These are phyloP conservation scores for Cryptophagus acutangulus DNA, from an alignment of 2,888 invertebrate species.

Conservation along the genomic window DNA sequence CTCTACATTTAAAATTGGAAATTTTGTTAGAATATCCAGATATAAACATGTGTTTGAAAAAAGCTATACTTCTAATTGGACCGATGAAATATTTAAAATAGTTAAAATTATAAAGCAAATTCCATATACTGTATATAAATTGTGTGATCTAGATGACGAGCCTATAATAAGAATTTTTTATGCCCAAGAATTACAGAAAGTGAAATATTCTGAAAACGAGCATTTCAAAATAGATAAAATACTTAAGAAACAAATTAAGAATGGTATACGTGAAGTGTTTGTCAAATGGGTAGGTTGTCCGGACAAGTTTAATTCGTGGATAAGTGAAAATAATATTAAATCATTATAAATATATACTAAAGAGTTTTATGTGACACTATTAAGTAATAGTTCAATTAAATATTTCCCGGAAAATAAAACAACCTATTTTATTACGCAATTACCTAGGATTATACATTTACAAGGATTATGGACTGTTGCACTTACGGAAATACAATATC, in stretches of 20 bases:
- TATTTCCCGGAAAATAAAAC: constrained; percentile 1
- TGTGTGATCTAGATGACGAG: not conserved
- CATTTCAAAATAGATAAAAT: not conserved
- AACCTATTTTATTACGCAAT: not conserved
- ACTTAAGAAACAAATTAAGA: not conserved
- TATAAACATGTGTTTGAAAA: no score
- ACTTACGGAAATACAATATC: no score
- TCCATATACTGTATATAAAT: not conserved
- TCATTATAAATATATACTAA: not conserved
- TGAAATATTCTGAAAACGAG: not conserved
- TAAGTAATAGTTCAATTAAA: no score
- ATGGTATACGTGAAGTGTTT: constrained; percentile 1
- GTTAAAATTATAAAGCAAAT: not conserved
- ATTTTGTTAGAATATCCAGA: no score
- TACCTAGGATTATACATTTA: not conserved
- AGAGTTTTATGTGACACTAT: no score
- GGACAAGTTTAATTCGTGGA: not conserved
- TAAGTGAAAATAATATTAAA: not conserved
- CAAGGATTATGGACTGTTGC: not conserved
- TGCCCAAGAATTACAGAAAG: not conserved
- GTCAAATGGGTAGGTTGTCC: not conserved
- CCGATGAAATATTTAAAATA: no score
- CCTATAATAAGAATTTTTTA: no score
- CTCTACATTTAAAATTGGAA: not conserved
- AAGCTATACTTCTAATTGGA: no score